These are phyloP conservation scores for Drosophila persimilis DNA, from an alignment of 1,140 invertebrate species.

Conservation along the genomic window DNA sequence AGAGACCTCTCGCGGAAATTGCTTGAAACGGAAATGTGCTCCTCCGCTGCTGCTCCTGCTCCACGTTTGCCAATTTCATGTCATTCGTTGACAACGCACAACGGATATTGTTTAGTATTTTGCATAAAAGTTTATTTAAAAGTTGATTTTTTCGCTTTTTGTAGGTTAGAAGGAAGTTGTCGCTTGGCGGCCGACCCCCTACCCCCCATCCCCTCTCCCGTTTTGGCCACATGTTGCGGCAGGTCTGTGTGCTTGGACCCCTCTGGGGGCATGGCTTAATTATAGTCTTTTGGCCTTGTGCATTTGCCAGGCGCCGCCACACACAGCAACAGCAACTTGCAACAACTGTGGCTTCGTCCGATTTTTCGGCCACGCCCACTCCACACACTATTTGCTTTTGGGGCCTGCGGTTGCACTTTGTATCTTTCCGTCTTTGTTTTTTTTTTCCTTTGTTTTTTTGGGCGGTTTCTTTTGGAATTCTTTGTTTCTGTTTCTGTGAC, in stretches of 20 bases:
- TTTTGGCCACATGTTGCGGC: conserved; percentile 18
- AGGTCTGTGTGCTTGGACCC: conserved; percentile 41
- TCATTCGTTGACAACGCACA: conserved; percentile 76
- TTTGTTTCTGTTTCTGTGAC: conserved; percentile 29
- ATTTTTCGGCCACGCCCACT: conserved; percentile 53
- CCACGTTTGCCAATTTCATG: conserved; percentile 68
- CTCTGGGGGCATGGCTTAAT: conserved; percentile 69
- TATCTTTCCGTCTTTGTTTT: conserved; percentile 21
- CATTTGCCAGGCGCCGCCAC: conserved; percentile 68
- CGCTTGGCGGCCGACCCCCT: conserved; percentile 24
- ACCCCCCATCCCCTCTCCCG: neutral
- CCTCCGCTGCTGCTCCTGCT: conserved; percentile 33
- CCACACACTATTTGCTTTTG: conserved; percentile 66
- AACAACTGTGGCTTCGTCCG: conserved; percentile 23
- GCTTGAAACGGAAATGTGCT: conserved; percentile 78
- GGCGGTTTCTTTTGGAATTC: conserved; percentile 32
- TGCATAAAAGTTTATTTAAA: conserved; percentile 57
- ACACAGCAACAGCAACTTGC: conserved; percentile 8
- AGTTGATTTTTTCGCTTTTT: conserved; percentile 28
- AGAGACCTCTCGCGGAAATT: conserved; percentile 66
- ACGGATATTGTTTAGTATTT: conserved; percentile 78
- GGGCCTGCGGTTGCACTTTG: conserved; percentile 59
- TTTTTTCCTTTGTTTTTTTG: conserved; percentile 6
- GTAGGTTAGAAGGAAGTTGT: conserved; percentile 70
- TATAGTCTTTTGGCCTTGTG: conserved; percentile 77